phyloP scores from a whole-genome alignment of 2,888 invertebrate genomes.

The Tinea semifulvella region DNA sequence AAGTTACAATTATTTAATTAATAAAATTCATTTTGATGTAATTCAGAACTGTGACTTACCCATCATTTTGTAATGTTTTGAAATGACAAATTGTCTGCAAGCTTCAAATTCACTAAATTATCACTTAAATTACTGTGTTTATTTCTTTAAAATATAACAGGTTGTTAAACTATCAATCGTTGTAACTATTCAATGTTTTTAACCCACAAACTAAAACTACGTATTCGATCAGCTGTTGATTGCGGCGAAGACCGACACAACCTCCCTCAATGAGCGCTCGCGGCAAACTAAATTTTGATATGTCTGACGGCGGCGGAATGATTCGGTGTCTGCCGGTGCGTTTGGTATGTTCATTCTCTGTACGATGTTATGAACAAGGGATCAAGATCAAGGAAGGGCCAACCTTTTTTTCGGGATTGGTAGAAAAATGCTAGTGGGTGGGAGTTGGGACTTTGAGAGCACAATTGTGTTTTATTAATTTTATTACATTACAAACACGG shows the following conservation, averaged over 20 bases:
- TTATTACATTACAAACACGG: no score
- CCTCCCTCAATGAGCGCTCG: slow-evolving; percentile 32
- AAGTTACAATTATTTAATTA: slow-evolving; percentile 4
- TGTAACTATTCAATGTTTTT: slow-evolving; percentile 5
- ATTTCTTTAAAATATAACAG: slow-evolving; percentile 2
- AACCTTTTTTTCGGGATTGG: slow-evolving; percentile 6
- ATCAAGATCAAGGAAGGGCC: slow-evolving; percentile 4
- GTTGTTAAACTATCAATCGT: not conserved
- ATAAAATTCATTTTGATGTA: slow-evolving; percentile 14
- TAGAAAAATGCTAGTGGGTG: slow-evolving; percentile 2
- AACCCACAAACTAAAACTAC: slow-evolving; percentile 21
- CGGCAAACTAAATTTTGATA: slow-evolving; percentile 37
- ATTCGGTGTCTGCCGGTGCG: no score
- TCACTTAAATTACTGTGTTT: not conserved
- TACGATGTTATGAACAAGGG: not conserved
- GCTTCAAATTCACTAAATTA: slow-evolving; percentile 6
- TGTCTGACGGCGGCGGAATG: slow-evolving; percentile 6
- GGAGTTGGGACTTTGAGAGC: not conserved
- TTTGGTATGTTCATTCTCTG: slow-evolving; percentile 1
- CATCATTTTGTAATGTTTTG: slow-evolving; percentile 30
- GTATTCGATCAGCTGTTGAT: slow-evolving; percentile 45
- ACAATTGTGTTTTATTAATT: slow-evolving; percentile 1
- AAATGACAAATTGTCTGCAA: slow-evolving; percentile 21
- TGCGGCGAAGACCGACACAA: slow-evolving; percentile 27
- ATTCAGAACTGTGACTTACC: slow-evolving; percentile 37